Conservation (phyloP, 2,113 vertebrate species). For the Motacilla tschutschensis region DNA sequence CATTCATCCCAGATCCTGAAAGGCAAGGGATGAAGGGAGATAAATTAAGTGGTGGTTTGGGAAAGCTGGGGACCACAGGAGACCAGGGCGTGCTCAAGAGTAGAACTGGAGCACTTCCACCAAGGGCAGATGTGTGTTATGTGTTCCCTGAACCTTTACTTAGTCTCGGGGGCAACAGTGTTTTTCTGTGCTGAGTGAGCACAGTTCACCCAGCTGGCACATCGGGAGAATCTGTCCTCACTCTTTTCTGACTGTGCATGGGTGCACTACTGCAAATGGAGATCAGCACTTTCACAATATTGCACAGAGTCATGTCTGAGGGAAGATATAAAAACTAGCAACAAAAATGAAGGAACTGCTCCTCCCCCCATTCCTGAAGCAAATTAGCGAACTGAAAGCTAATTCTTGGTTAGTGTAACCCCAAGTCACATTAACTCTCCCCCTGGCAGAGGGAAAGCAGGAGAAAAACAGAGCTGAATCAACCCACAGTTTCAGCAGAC, state of each 20-base stretch:
- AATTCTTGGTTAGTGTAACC: not conserved
- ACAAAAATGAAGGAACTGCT: not conserved
- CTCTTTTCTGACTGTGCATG: rapidly evolving
- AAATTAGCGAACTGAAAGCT: not conserved
- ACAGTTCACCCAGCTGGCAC: not conserved
- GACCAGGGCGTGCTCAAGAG: not conserved
- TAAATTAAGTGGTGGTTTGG: not conserved
- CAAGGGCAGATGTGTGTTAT: not conserved
- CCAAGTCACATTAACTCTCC: not conserved
- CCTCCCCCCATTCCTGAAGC: not conserved
- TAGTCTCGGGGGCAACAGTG: not conserved
- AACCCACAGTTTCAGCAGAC: not conserved
- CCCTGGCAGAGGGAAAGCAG: not conserved
- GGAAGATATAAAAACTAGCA: not conserved
- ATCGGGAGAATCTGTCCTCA: not conserved
- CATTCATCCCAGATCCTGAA: not conserved
- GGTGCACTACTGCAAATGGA: not conserved
- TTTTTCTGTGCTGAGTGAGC: not conserved
- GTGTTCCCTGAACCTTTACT: not conserved
- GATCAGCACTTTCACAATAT: not conserved
- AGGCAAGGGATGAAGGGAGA: not conserved
- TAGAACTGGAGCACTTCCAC: not conserved
- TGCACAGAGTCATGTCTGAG: not conserved
- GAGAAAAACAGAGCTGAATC: not conserved
- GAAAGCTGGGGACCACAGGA: not conserved